Base-by-base conservation (phyloP, 2,797 vertebrate species). In the Acipenser oxyrinchus region DNA sequence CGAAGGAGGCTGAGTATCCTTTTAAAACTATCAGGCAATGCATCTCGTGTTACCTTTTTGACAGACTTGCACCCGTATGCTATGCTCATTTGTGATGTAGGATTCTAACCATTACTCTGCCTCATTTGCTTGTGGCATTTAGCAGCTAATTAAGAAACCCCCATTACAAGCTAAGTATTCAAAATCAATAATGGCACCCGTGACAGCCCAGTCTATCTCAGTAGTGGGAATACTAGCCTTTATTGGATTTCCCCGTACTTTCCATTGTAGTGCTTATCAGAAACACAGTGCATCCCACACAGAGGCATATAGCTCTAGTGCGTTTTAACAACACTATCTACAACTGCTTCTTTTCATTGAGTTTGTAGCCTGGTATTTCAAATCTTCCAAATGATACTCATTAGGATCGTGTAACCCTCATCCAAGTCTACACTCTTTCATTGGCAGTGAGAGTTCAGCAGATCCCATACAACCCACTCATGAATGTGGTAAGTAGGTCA, bases 101-200 rank as follows among this genome's bases (percentile, higher is more conserved):
- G 71, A 75, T 76, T 71, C 72, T 70, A 37, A 73, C 59, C 73
- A 69, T 61, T 62, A 64, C 61, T 67, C 69, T 69, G 71, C 70
- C 60, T 67, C 68, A 68, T 77, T 76, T 71, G 72, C 70, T 73
- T 62, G 65, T 71, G 75, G 76, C 75, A 78, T 73, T 78, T 78
- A 76, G 75, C 62, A 12, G 63, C 81, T 86, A 84, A 89, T 88
- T 86, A 87, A 81, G 83, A 76, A 77, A 63, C 70, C 68, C 70
- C 68, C 51, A 64, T 67, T 79, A 75, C 77, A 73, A 75, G 73
- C 68, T 62, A 68, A 72, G 74, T 66, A 6, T 73, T 9, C 13
- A 50, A 57, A 78, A 87, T 87, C 83, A 61, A 85, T 85, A 73
- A 8, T 9, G 69, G 63, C 73, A 70, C 70, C 64, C 51, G 59